Conservation (phyloP, 2,113 vertebrate genomes). For the Gadus macrocephalus region DNA sequence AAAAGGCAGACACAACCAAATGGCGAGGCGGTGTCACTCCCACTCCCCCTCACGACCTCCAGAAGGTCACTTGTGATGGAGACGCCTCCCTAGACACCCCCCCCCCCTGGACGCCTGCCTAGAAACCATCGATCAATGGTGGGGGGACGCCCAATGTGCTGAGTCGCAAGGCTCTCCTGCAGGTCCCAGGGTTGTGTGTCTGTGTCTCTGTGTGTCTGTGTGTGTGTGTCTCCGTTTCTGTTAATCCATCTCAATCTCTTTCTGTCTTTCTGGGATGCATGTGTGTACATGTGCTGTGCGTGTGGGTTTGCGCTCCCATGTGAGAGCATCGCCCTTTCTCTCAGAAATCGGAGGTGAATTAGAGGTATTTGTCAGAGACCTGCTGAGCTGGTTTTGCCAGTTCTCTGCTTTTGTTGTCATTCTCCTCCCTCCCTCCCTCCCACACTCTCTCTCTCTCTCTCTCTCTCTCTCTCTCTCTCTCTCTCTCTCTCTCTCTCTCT, state of each 20-base stretch:
- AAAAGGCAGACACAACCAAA: background rate
- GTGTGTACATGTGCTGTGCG: constrained; percentile 17
- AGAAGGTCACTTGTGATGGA: constrained; percentile 9
- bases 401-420: constrained; percentile 40
- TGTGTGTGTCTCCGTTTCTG: constrained; percentile 6
- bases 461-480: constrained; percentile 22
- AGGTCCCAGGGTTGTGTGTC: constrained; percentile 16
- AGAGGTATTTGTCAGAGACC: constrained; percentile 54
- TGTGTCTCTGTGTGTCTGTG: constrained; percentile 25
- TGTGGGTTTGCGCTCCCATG: constrained; percentile 8
- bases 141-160: constrained; percentile 57
- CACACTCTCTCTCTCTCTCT: constrained; percentile 10
- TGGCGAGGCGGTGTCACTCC: too few relatives aligned
- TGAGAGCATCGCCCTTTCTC: constrained; percentile 47
- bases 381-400: constrained; percentile 55
- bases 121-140: constrained; percentile 52
- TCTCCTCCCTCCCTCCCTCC: constrained; percentile 8
- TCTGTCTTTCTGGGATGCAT: constrained; percentile 15
- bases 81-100: too few relatives aligned
- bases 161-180: constrained; percentile 41
- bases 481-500: too few relatives aligned
- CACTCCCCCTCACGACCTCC: too few relatives aligned
- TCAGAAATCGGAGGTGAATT: constrained; percentile 44
- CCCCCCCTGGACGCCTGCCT: too few relatives aligned
- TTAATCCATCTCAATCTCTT: constrained; percentile 1